Percentiles rank a stretch among this genome's conserved stretches.
These are phyloP conservation scores for Malurus splendens DNA, from an alignment of 2,797 vertebrate genomes.

Conservation along the genomic window DNA sequence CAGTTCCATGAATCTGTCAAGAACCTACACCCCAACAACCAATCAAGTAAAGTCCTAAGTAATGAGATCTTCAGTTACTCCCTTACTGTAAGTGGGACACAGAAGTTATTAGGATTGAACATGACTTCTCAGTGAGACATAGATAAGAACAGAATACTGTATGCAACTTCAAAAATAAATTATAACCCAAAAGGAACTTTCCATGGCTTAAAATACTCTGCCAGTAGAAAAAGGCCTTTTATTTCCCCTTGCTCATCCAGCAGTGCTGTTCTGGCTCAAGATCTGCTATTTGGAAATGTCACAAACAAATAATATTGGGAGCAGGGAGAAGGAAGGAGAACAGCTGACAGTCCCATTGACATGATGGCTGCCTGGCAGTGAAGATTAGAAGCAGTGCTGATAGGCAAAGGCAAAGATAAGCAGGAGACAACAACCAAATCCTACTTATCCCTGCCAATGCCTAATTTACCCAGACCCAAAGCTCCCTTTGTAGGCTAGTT, in stretches of 20 bases:
- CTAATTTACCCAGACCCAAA: background rate
- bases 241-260: background rate
- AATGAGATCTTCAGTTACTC: background rate
- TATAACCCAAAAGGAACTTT: background rate
- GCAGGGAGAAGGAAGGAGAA: background rate
- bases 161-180: background rate
- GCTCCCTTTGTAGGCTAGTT: background rate
- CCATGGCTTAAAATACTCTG: background rate
- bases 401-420: slow-evolving; percentile 13
- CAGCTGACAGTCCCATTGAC: background rate
- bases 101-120: background rate
- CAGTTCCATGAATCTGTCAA: background rate
- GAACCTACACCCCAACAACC: background rate
- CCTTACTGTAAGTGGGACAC: background rate
- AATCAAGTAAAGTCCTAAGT: background rate
- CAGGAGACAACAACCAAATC: background rate
- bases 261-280: background rate
- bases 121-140: background rate
- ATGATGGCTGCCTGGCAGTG: background rate
- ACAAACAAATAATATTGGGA: background rate
- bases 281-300: background rate
- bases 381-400: background rate
- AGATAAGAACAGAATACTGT: background rate
- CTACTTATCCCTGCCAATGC: background rate
- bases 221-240: background rate